Percentiles rank a stretch among this genome's conserved stretches.
phyloP scores from a whole-genome alignment of 1,140 invertebrate species.

The Eciton burchellii region DNA sequence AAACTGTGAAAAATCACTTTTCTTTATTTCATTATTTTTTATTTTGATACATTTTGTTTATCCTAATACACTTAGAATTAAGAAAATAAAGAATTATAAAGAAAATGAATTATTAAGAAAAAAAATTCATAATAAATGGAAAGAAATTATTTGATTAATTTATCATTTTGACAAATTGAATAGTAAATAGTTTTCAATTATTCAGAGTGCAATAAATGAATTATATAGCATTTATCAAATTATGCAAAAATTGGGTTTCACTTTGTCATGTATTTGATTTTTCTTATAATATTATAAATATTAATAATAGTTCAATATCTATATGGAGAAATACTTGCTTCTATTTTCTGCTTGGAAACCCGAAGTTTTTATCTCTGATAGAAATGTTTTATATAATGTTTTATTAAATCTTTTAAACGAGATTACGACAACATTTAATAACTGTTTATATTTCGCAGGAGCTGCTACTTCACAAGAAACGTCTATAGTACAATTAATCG shows the following conservation, averaged over 20 bases:
- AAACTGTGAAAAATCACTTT: background rate
- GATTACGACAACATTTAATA: background rate
- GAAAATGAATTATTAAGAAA: too few species aligned
- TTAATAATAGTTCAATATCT: conserved; percentile 7
- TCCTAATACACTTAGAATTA: too few species aligned
- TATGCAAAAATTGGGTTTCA: background rate
- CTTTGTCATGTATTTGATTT: background rate
- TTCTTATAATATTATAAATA: conserved; percentile 22
- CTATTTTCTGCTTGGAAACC: background rate
- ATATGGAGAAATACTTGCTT: background rate
- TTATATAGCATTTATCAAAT: conserved; percentile 8
- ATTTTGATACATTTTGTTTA: too few species aligned
- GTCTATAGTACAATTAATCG: conserved; percentile 89
- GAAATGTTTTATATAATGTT: conserved; percentile 18
- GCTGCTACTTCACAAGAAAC: conserved; percentile 80
- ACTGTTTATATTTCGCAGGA: conserved; percentile 65
- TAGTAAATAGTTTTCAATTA: background rate
- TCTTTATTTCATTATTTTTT: background rate
- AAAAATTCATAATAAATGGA: too few species aligned
- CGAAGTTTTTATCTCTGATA: background rate
- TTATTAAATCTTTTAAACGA: background rate
- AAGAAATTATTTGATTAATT: too few species aligned
- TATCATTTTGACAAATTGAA: background rate
- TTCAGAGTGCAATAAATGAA: background rate
- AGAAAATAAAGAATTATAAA: too few species aligned